These are phyloP conservation scores for Odontesthes bonariensis DNA, from an alignment of 2,113 vertebrate species.

Conservation along the genomic window DNA sequence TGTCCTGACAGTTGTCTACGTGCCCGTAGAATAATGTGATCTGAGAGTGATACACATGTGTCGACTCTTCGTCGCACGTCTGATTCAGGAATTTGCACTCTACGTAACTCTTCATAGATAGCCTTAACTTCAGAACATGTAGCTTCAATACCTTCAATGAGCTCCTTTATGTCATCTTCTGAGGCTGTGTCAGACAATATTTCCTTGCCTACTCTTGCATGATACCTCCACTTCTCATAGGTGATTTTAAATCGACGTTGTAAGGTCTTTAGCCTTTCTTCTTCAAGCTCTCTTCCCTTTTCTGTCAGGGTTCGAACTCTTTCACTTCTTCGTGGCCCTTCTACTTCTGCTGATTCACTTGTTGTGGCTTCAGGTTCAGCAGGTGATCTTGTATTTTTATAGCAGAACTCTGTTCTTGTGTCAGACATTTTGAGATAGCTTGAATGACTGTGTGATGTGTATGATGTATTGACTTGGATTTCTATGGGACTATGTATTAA, in stretches of 20 bases:
- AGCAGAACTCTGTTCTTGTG: too few species aligned
- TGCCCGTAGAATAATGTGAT: too few species aligned
- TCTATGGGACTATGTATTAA: too few species aligned
- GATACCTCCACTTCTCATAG: too few species aligned
- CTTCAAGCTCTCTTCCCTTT: constrained; percentile 8
- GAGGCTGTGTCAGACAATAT: constrained; percentile 7
- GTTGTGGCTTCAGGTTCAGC: too few species aligned
- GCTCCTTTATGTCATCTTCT: constrained; percentile 3
- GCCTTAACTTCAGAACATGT: constrained; percentile 16
- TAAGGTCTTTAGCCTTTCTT: too few species aligned
- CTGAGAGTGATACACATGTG: constrained; percentile 29
- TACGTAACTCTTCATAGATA: constrained; percentile 34
- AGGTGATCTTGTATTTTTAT: too few species aligned
- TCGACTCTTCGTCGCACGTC: constrained; percentile 16
- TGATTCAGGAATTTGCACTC: constrained; percentile 29
- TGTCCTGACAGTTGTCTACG: constrained; percentile 14
- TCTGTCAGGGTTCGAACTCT: too few species aligned
- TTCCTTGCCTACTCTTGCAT: not conserved
- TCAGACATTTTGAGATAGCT: too few species aligned
- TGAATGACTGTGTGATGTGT: too few species aligned
- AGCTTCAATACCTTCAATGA: constrained; percentile 8
- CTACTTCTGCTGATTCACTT: too few species aligned
- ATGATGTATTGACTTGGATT: too few species aligned
- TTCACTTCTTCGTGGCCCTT: not conserved
- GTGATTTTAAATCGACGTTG: not conserved